Percentiles rank a stretch among this genome's conserved stretches.
phyloP scores from a whole-genome alignment of 2,888 invertebrate species.

The Gymnoscelis rufifasciata region DNA sequence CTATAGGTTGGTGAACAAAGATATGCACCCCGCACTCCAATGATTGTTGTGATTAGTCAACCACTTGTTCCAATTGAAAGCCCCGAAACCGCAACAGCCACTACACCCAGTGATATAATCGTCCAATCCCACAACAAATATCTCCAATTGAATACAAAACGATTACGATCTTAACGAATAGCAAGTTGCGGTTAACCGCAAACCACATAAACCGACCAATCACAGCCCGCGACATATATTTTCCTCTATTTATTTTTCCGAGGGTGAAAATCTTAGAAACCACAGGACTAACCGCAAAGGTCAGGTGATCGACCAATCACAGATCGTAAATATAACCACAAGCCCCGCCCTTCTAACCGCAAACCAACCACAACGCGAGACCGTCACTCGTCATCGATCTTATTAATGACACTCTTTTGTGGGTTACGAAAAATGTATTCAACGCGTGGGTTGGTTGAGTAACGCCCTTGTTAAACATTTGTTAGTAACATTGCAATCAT shows the following conservation, averaged over 20 bases:
- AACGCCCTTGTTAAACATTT: conserved; percentile 11
- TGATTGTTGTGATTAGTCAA: conserved; percentile 22
- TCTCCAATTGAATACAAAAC: conserved; percentile 52
- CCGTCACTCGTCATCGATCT: conserved; percentile 68
- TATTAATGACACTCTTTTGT: conserved; percentile 59
- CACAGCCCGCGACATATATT: conserved; percentile 58
- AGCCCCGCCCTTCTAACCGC: conserved; percentile 82
- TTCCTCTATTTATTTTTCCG: conserved; percentile 75
- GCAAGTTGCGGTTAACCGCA: conserved; percentile 75
- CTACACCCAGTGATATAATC: conserved; percentile 23
- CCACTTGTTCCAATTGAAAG: conserved; percentile 11
- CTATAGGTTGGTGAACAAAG: no score
- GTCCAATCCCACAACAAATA: conserved; percentile 57
- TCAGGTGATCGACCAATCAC: conserved; percentile 80
- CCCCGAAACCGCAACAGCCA: conserved; percentile 23
- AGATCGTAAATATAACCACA: conserved; percentile 79
- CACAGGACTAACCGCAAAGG: conserved; percentile 80
- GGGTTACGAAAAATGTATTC: conserved; percentile 30
- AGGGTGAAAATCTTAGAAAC: conserved; percentile 80
- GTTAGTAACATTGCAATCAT: not conserved
- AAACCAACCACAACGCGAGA: conserved; percentile 81
- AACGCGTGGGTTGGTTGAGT: conserved; percentile 6
- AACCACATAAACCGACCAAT: conserved; percentile 66
- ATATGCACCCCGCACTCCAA: conserved; percentile 8
- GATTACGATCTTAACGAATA: conserved; percentile 76